Evolutionary conservation across 1,140 invertebrate species (phyloP).

Genomic region (Eubasilissa regina): DNA sequence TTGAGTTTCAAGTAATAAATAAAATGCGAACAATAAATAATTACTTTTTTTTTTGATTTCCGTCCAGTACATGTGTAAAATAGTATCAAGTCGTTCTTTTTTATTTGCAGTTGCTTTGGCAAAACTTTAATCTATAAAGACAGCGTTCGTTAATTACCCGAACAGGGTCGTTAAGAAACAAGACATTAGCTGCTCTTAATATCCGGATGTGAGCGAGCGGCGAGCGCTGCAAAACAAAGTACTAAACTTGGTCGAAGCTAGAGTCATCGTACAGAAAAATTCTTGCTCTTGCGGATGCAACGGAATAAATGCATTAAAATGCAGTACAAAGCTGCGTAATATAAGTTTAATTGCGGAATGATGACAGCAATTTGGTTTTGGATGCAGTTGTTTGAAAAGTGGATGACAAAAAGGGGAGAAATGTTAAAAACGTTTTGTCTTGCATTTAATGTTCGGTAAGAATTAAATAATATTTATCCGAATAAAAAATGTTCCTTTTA

Average conservation of each 20-base stretch:
- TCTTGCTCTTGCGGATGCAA: not conserved
- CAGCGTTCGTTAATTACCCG: constrained; percentile 46
- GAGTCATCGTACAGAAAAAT: constrained; percentile 20
- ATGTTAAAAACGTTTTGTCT: too few relatives aligned
- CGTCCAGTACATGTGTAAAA: too few relatives aligned
- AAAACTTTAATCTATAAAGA: constrained; percentile 26
- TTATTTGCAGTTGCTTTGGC: constrained; percentile 5
- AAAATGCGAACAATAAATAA: too few relatives aligned
- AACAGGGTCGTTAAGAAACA: constrained; percentile 43
- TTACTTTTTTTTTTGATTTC: too few relatives aligned
- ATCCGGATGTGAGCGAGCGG: constrained; percentile 31
- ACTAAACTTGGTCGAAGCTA: constrained; percentile 11
- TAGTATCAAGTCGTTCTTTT: too few relatives aligned
- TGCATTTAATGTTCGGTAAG: too few relatives aligned
- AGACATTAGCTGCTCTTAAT: constrained; percentile 45
- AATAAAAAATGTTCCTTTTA: too few relatives aligned
- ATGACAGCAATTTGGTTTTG: constrained; percentile 42
- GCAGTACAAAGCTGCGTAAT: constrained; percentile 25
- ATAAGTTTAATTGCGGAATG: constrained; percentile 26
- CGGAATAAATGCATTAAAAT: constrained; percentile 25
- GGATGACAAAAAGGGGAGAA: too few relatives aligned
- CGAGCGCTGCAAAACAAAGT: constrained; percentile 26
- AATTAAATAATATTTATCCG: too few relatives aligned
- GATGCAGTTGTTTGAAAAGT: not conserved
- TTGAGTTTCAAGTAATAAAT: too few relatives aligned